Evolutionary conservation across 2,797 vertebrate species (phyloP).

Genomic region (Sciaenops ocellatus): DNA sequence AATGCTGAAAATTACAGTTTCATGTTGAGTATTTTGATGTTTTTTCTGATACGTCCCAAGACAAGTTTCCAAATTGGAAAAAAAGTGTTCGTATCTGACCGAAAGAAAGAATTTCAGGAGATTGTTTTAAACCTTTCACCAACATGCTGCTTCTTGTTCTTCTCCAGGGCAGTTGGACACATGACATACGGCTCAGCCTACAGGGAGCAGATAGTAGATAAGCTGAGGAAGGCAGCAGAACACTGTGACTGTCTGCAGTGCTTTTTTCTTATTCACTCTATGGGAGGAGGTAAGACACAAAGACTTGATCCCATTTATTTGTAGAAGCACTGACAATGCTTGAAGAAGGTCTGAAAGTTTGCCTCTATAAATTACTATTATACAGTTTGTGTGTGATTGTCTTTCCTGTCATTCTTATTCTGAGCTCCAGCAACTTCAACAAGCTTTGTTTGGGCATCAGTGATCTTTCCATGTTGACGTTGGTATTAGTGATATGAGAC

Average conservation of each 20-base stretch:
- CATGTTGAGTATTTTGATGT: not conserved
- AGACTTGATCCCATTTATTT: not conserved
- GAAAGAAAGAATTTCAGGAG: not conserved
- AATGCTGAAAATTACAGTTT: not conserved
- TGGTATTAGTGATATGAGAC: not conserved
- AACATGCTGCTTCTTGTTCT: not conserved
- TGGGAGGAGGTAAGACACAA: conserved; percentile 93
- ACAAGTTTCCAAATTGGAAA: not conserved
- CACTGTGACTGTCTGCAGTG: conserved; percentile 96
- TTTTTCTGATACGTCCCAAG: not conserved
- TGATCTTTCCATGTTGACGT: not conserved
- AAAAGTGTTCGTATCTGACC: not conserved
- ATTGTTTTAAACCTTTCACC: not conserved
- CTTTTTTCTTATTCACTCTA: conserved; percentile 97
- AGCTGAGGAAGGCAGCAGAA: conserved; percentile 91
- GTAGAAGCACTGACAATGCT: not conserved
- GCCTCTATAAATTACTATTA: not conserved
- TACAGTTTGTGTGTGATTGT: not conserved
- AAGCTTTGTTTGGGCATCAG: not conserved
- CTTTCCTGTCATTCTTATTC: not conserved
- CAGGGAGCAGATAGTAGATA: conserved; percentile 91
- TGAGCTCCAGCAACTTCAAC: not conserved
- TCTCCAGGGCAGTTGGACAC: conserved; percentile 93
- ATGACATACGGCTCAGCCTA: conserved; percentile 90
- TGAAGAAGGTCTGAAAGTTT: not conserved